phyloP scores from a whole-genome alignment of 2,113 vertebrate species.

The Sebastes fasciatus region DNA sequence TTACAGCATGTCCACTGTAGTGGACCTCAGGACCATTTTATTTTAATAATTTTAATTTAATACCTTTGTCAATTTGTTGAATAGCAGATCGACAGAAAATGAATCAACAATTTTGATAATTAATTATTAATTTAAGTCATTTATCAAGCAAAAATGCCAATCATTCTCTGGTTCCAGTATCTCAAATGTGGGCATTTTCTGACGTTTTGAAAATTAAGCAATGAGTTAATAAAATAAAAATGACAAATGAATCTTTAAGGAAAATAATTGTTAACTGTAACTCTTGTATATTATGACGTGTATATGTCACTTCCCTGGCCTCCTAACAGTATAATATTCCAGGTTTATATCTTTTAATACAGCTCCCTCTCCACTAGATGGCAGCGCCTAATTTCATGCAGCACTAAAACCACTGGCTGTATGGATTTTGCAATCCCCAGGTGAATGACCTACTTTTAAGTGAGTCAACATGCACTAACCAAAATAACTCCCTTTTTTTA shows the following conservation, averaged over 20 bases:
- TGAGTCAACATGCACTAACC: constrained; percentile 56
- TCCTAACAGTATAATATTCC: background rate
- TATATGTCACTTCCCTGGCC: too few relatives aligned
- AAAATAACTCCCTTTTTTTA: constrained; percentile 31
- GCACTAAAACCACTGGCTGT: constrained; percentile 1
- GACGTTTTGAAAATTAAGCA: background rate
- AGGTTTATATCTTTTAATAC: background rate
- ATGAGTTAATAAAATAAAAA: background rate
- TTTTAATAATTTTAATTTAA: too few relatives aligned
- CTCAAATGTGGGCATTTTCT: background rate
- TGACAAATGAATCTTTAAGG: background rate
- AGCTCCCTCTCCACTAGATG: constrained; percentile 76
- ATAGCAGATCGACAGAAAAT: too few relatives aligned
- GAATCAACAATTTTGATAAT: too few relatives aligned
- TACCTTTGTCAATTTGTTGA: too few relatives aligned
- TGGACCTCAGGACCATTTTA: too few relatives aligned
- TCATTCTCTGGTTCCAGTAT: too few relatives aligned
- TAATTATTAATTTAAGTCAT: too few relatives aligned
- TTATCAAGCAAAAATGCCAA: background rate
- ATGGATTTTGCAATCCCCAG: constrained; percentile 63
- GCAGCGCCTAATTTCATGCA: constrained; percentile 40
- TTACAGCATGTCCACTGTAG: too few relatives aligned
- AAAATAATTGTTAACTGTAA: too few relatives aligned
- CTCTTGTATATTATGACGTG: background rate
- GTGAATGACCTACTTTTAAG: constrained; percentile 79